A percentile compares a stretch with the other conserved stretches of the same genome.
Conservation (phyloP, 2,888 invertebrate genomes). For the Odontocolon sp. region DNA sequence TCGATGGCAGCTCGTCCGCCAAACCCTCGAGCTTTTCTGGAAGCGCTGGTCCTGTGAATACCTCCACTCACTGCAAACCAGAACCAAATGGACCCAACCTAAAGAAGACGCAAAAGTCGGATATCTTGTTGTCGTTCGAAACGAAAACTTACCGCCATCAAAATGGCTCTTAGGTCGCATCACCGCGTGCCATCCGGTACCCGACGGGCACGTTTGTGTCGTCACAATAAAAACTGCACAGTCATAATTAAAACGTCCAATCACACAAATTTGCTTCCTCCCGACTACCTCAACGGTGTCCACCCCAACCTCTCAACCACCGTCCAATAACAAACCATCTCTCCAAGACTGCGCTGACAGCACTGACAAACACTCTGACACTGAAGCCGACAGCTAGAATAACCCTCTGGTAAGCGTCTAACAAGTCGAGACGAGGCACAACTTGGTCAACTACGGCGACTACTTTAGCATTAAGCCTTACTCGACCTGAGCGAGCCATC, state of each 20-base stretch:
- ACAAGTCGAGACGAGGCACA: background rate
- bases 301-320: background rate
- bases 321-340: background rate
- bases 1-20: background rate
- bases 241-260: conserved; percentile 2
- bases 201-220: background rate
- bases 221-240: background rate
- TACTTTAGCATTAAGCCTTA: background rate
- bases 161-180: conserved; percentile 5
- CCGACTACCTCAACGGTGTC: background rate
- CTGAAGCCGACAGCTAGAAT: background rate
- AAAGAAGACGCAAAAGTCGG: background rate
- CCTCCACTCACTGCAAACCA: background rate
- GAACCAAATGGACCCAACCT: background rate
- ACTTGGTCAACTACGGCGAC: background rate
- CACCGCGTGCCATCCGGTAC: conserved; percentile 3
- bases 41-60: conserved; percentile 33
- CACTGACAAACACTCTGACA: background rate
- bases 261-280: conserved; percentile 3
- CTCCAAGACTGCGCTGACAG: conserved; percentile 3
- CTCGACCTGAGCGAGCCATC: no score
- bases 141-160: background rate
- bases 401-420: background rate
- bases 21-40: conserved; percentile 57
- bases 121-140: background rate